Base-by-base conservation (phyloP, 2,888 invertebrate species). In the Amphipyra berbera region DNA sequence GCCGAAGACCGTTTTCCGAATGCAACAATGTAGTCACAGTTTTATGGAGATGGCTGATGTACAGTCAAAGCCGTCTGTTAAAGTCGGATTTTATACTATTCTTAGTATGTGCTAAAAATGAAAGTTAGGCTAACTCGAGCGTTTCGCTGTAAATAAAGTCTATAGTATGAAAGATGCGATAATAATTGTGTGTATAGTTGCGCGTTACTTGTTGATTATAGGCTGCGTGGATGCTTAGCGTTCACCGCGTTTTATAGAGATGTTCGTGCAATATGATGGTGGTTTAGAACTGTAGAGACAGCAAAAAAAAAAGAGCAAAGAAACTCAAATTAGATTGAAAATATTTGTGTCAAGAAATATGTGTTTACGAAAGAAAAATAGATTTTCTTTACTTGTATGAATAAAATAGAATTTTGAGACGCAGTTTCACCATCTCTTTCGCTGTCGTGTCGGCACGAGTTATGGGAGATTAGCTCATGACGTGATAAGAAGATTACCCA, bases 61-160 rank as follows among this genome's bases (percentile, higher is more conserved):
- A 1, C 27, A 21, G 45, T n/a, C 6, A 13, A 45, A 38, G 21
- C 10, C 10, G 14, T 41, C 5, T 0, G n/a, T 6, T 14, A 14
- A 41, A 6, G 41, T 40, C 14, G 41, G 41, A 14, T 41, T 41
- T 21, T 21, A 21, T 21, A 21, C 21, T 21, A 21, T 21, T 21
- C 21, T 21, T 21, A 40, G 7, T 40, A 14, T 42, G 42, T 42
- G 42, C 15, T 42, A 42, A 73, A 54, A 73, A 54, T 61, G 44
- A 68, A 67, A n/a, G 45, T 60, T 61, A 68, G 44, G 50, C 60
- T 54, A 68, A 67, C 68, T 67, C 52, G 53, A 54, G 40, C 73
- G 68, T 68, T 53, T 53, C 37, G 67, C 38, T 56, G 15, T 73
- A 12, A 15, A 8, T 10, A 12, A 48, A 50, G 35, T 56, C 44